Evolutionary conservation across 23 tunicate species (phyloP).

Genomic region (Ciona savignyi): DNA sequence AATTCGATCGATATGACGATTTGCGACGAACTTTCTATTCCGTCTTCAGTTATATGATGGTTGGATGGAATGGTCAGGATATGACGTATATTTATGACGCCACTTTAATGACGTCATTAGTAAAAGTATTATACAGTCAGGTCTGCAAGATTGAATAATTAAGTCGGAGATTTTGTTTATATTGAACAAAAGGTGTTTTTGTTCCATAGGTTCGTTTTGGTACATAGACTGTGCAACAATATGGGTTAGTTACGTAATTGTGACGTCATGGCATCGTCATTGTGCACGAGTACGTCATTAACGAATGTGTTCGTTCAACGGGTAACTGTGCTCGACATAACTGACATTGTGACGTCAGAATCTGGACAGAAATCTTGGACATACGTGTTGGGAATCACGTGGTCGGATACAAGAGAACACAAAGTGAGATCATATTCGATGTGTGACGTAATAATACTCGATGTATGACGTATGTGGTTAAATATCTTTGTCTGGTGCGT

Average conservation of each 20-base stretch:
- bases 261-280: conserved; percentile 48
- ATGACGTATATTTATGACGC: neutral
- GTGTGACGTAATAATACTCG: no score
- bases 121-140: no score
- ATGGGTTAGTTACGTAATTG: neutral
- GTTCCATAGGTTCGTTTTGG: no score
- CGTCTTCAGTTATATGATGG: no score
- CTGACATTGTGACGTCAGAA: conserved; percentile 5
- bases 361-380: conserved; percentile 27
- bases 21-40: no score
- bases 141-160: no score
- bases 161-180: no score
- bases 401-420: conserved; percentile 52
- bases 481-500: no score
- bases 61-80: no score
- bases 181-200: no score
- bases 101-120: neutral
- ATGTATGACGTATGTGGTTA: no score
- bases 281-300: conserved; percentile 35
- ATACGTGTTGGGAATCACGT: conserved; percentile 46
- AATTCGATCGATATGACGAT: neutral
- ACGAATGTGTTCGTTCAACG: conserved; percentile 32
- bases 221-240: no score
- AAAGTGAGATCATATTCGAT: conserved; percentile 20
- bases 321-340: conserved; percentile 35